Percentiles rank a stretch among this genome's conserved stretches.
Conservation (phyloP, 2,113 vertebrate species). For the Butorides virescens region DNA sequence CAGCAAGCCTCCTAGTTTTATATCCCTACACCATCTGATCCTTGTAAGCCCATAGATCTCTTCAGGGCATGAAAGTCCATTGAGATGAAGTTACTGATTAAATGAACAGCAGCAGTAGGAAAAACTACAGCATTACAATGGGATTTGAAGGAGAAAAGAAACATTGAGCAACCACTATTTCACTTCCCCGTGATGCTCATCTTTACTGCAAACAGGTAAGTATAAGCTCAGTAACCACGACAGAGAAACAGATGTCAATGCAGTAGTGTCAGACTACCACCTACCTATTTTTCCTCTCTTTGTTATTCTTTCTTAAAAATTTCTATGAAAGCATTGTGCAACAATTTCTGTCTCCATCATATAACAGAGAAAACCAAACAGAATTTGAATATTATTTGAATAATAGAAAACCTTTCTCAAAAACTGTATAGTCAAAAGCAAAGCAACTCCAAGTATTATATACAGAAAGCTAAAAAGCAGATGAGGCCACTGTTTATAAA, state of each 20-base stretch:
- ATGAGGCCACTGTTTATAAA: neutral
- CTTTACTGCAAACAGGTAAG: neutral
- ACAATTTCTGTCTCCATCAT: neutral
- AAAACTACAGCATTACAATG: neutral
- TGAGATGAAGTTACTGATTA: constrained; percentile 32
- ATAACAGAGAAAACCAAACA: neutral
- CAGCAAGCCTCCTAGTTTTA: neutral
- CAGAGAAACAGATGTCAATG: neutral
- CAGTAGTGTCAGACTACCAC: neutral
- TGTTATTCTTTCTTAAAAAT: neutral
- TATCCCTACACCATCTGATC: neutral
- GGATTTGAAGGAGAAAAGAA: neutral
- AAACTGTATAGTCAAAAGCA: neutral
- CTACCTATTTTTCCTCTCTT: neutral
- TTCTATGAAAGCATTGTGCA: neutral
- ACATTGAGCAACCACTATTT: neutral
- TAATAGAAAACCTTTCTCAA: neutral
- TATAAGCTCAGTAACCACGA: neutral
- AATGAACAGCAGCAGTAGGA: neutral
- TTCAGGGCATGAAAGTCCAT: neutral
- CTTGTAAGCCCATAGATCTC: constrained; percentile 28
- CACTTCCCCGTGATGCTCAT: neutral
- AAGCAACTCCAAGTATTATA: neutral
- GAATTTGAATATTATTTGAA: neutral
- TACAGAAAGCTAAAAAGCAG: neutral